Evolutionary conservation across 2,888 invertebrate genomes (phyloP).

Genomic region (Agrilus biguttatus): DNA sequence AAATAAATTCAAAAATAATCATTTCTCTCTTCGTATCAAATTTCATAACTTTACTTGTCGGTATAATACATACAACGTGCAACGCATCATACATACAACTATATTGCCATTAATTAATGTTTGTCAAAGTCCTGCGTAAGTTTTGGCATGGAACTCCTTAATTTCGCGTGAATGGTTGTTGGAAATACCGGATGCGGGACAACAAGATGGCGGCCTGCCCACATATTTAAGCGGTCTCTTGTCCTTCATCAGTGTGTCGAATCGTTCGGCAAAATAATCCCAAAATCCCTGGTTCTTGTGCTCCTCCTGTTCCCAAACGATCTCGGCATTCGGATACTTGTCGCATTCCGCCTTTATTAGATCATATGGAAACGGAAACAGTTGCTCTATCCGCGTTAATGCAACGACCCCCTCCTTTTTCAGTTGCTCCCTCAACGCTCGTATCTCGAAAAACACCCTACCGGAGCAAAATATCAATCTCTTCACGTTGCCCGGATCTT

Average conservation of each 20-base stretch:
- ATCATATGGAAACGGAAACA: constrained; percentile 90
- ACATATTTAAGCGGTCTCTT: not conserved
- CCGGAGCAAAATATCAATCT: constrained; percentile 81
- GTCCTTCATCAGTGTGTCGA: constrained; percentile 2
- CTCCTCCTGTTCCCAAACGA: constrained; percentile 87
- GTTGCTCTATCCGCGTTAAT: constrained; percentile 77
- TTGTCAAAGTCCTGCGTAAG: too few species aligned
- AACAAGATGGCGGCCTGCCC: not conserved
- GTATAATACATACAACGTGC: too few species aligned
- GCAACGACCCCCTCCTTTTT: constrained; percentile 63
- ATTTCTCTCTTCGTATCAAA: too few species aligned
- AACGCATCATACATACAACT: too few species aligned
- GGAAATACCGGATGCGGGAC: not conserved
- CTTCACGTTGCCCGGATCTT: constrained; percentile 56
- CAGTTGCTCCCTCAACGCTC: constrained; percentile 59
- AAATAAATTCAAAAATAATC: too few species aligned
- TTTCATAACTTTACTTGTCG: too few species aligned
- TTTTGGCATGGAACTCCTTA: not conserved
- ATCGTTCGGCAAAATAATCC: constrained; percentile 66
- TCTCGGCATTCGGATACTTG: constrained; percentile 69
- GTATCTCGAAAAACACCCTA: constrained; percentile 81
- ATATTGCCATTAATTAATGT: too few species aligned
- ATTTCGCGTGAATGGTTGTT: not conserved
- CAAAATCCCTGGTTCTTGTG: constrained; percentile 89
- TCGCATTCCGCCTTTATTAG: constrained; percentile 66